Evolutionary conservation across 2,797 vertebrate genomes (phyloP).

Genomic region (Cottoperca gobio): DNA sequence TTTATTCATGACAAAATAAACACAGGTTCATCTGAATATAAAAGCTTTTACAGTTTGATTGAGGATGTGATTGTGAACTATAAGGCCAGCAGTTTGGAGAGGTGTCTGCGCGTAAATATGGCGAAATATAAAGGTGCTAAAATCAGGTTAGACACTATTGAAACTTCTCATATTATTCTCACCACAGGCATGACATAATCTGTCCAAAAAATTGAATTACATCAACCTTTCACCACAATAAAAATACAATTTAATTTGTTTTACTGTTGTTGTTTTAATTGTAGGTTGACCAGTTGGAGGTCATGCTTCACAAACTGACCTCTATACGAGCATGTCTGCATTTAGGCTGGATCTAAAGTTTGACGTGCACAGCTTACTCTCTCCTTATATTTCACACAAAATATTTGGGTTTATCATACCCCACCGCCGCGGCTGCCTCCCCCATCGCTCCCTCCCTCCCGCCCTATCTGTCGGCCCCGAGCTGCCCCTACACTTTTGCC

Average conservation of each 20-base stretch:
- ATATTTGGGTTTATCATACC: conserved; percentile 43
- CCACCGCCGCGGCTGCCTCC: conserved; percentile 28
- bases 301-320: not conserved
- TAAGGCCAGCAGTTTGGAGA: not conserved
- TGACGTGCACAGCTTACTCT: not conserved
- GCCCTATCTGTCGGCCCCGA: conserved; percentile 67
- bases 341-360: not conserved
- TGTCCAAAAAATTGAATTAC: too few species aligned
- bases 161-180: not conserved
- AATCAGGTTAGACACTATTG: not conserved
- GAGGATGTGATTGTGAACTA: not conserved
- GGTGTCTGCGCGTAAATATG: conserved; percentile 11
- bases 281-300: not conserved
- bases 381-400: not conserved
- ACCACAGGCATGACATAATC: not conserved
- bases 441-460: conserved; percentile 53
- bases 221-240: not conserved
- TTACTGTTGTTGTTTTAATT: too few species aligned
- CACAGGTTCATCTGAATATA: not conserved
- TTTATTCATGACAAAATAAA: conserved; percentile 25
- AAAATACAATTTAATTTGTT: not conserved
- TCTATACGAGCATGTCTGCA: not conserved
- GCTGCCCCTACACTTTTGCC: conserved; percentile 80
- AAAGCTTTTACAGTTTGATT: not conserved
- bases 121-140: not conserved